Percentiles rank a stretch among this genome's conserved stretches.
These are phyloP conservation scores for Phalacrocorax pelagicus DNA, from an alignment of 2,113 vertebrate species.

Conservation along the genomic window DNA sequence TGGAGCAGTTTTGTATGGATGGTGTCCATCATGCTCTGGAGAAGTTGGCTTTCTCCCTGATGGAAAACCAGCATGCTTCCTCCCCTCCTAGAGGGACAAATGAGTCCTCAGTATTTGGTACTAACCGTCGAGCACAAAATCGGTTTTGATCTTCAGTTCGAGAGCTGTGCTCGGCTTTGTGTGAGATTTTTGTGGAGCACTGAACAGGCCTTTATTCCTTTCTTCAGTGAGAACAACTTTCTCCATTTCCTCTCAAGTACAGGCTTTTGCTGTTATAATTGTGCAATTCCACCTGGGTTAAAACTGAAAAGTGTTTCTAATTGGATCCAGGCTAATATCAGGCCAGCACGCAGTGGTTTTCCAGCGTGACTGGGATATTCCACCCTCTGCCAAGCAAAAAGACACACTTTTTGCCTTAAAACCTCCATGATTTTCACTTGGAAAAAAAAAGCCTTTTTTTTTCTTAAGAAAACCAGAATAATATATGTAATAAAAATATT, in stretches of 20 bases:
- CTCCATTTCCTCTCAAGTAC: slow-evolving; percentile 34
- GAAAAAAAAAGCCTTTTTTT: neutral
- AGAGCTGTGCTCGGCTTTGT: neutral
- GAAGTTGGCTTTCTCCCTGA: neutral
- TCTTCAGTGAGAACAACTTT: slow-evolving; percentile 45
- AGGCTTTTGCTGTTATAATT: slow-evolving; percentile 34
- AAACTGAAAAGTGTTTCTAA: slow-evolving; percentile 54
- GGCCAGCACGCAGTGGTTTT: slow-evolving; percentile 21
- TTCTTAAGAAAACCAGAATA: neutral
- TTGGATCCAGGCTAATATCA: slow-evolving; percentile 55
- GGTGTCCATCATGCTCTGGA: neutral
- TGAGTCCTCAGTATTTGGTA: neutral
- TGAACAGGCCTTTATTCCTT: slow-evolving; percentile 25
- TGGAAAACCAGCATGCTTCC: neutral
- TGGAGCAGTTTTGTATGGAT: neutral
- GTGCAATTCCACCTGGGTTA: slow-evolving; percentile 51
- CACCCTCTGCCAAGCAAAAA: slow-evolving; percentile 47
- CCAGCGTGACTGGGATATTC: slow-evolving; percentile 22
- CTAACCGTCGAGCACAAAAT: neutral
- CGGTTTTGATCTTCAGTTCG: neutral
- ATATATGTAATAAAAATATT: slow-evolving; percentile 45
- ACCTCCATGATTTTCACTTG: slow-evolving; percentile 26
- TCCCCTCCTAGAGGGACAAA: neutral
- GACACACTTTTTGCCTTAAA: slow-evolving; percentile 35
- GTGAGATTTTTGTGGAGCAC: neutral